Evolutionary conservation across 2,888 invertebrate genomes (phyloP), one percentile per base, ranked within the genome.

Genomic region (Buathra laborator): DNA sequence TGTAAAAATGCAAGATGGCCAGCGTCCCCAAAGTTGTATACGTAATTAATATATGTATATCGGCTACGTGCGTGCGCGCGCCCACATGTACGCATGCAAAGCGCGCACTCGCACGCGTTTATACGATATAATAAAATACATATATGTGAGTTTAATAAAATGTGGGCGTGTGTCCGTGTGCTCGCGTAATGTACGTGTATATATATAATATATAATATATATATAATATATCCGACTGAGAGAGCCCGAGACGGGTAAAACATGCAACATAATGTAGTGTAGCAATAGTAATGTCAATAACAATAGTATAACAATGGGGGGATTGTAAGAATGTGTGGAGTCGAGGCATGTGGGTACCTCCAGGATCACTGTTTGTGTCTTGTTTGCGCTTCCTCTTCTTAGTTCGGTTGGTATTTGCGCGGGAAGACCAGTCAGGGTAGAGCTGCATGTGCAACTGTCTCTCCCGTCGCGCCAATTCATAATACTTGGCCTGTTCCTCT

Each of bases 331-430:
- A 92, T 92, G 92, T 92, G 92, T 92, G 93, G 93, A 92, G 90
- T 91, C 72, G 93, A 94, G 94, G 93, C 92, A 93, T 95, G 95
- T 95, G 95, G 96, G 96, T 97, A 98, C 98, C 98, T 97, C 97
- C 98, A 94, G 93, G 93, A 93, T 94, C 94, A 96, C 98, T 98
- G 96, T 97, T 97, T 96, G 97, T 97, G 96, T 98, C 98, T 97
- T 98, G 98, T 97, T 98, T 98, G 97, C 98, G 97, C 97, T 99
- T 99, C 97, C 99, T 98, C 97, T 99, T 99, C 96, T 98, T 98
- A 96, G 99, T 99, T 95, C 98, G 98, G 95, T 99, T 99, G 96
- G 99, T 99, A 97, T 99, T 99, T 95, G 99, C 97, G 95, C 99
- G 99, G 96, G 98, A 98, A 96, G 98, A 98, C 99, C 99, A 99